Conservation (phyloP, 2,888 invertebrate genomes). For the Drosophila koepferae region DNA sequence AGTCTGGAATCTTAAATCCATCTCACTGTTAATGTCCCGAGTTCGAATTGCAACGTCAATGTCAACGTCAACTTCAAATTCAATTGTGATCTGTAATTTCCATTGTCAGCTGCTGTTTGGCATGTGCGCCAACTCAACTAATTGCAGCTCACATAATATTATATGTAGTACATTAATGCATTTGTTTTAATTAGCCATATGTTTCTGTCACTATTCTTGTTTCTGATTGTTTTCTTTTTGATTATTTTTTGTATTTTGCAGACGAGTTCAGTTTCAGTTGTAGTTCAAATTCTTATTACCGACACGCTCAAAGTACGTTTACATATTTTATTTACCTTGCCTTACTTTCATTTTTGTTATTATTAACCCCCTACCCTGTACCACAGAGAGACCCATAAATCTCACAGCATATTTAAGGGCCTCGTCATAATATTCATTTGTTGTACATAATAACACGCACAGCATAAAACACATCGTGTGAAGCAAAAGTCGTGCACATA, state of each 20-base stretch:
- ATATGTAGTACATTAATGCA: constrained; percentile 24
- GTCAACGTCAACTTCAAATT: too few relatives aligned
- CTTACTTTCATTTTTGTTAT: constrained; percentile 19
- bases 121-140: too few relatives aligned
- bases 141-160: constrained; percentile 1
- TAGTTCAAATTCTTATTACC: constrained; percentile 76
- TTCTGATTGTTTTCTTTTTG: constrained; percentile 36
- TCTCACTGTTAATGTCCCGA: not conserved
- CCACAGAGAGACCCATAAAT: constrained; percentile 30
- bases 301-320: constrained; percentile 76
- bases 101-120: not conserved
- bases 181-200: constrained; percentile 34
- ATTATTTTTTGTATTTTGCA: constrained; percentile 60
- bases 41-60: not conserved
- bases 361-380: constrained; percentile 4
- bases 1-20: not conserved
- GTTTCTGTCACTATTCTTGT: constrained; percentile 28
- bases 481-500: constrained; percentile 31
- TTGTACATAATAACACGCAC: constrained; percentile 31
- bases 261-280: constrained; percentile 74
- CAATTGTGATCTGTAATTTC: not conserved
- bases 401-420: constrained; percentile 26
- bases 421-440: constrained; percentile 43
- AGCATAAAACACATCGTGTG: constrained; percentile 26
- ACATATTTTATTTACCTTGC: constrained; percentile 31